Evolutionary conservation across 2,888 invertebrate species (phyloP).

Genomic region (Athrips mouffetella): DNA sequence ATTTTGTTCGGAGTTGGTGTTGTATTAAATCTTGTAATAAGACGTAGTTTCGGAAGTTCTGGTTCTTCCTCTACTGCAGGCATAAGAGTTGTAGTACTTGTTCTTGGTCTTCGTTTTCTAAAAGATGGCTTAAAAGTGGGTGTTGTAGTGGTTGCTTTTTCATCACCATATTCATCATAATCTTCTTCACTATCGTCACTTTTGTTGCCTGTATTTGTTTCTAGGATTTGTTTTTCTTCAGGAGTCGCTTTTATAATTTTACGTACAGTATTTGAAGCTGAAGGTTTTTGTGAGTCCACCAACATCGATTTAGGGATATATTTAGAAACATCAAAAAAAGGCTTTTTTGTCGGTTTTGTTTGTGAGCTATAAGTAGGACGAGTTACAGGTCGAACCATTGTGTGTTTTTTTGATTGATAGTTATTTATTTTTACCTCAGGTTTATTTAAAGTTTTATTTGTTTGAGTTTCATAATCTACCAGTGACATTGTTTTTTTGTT

Average conservation of each 20-base stretch:
- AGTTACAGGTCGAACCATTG: conserved; percentile 18
- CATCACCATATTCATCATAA: conserved; percentile 30
- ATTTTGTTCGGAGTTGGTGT: conserved; percentile 34
- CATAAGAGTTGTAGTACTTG: conserved; percentile 38
- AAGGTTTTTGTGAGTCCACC: conserved; percentile 38
- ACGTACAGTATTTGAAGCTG: conserved; percentile 43
- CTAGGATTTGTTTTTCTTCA: conserved; percentile 10
- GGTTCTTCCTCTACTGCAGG: conserved; percentile 28
- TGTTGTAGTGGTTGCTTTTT: conserved; percentile 43
- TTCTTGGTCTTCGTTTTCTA: conserved; percentile 34
- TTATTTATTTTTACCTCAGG: conserved; percentile 18
- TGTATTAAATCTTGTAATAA: conserved; percentile 53
- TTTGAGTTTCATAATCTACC: conserved; percentile 47
- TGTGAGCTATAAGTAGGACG: conserved; percentile 25
- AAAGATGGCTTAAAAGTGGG: conserved; percentile 43
- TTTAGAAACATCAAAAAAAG: conserved; percentile 41
- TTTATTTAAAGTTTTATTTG: conserved; percentile 25
- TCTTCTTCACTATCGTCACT: conserved; percentile 20
- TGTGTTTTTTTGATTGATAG: conserved; percentile 20
- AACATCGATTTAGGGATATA: conserved; percentile 36
- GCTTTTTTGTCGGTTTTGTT: conserved; percentile 28
- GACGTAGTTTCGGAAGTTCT: conserved; percentile 41
- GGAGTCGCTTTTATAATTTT: conserved; percentile 38
- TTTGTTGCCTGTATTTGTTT: conserved; percentile 17
- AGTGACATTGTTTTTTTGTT: conserved; percentile 52